phyloP scores from a whole-genome alignment of 2,113 vertebrate genomes.

The Sebastes schlegelii region DNA sequence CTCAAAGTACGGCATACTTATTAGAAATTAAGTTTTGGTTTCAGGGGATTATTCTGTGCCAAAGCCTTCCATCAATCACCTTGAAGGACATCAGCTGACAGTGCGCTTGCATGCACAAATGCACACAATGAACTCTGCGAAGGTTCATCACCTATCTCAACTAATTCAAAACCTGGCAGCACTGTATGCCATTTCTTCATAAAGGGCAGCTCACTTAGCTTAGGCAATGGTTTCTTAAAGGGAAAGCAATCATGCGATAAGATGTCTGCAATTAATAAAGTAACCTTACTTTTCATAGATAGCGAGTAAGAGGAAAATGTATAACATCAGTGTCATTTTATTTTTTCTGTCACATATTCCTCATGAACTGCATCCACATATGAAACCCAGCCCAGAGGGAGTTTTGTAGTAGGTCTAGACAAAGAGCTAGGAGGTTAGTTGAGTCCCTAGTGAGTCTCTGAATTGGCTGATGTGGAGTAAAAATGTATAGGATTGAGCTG shows the following conservation, averaged over 20 bases:
- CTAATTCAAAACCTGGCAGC: constrained; percentile 19
- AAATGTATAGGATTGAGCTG: constrained; percentile 43
- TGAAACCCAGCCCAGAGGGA: constrained; percentile 27
- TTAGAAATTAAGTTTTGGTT: constrained; percentile 24
- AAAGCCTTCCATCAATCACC: constrained; percentile 39
- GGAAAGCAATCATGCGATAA: constrained; percentile 34
- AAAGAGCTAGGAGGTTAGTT: constrained; percentile 22
- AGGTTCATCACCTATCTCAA: constrained; percentile 28
- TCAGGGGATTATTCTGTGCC: constrained; percentile 30
- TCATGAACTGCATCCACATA: constrained; percentile 17
- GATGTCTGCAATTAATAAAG: constrained; percentile 51
- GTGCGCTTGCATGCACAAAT: constrained; percentile 41
- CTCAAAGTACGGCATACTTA: neutral
- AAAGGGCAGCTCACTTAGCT: constrained; percentile 14
- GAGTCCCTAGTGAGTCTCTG: constrained; percentile 19
- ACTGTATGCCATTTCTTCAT: constrained; percentile 25
- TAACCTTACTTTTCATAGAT: constrained; percentile 24
- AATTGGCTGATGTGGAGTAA: constrained; percentile 22
- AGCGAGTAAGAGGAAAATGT: constrained; percentile 5
- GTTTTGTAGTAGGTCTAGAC: constrained; percentile 6
- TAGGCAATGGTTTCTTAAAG: constrained; percentile 23
- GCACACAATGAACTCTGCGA: constrained; percentile 37
- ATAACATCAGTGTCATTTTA: neutral
- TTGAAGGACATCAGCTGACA: constrained; percentile 37
- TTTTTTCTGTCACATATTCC: neutral